Base-by-base conservation (phyloP, 2,888 invertebrate genomes). In the Trichopria drosophilae region DNA sequence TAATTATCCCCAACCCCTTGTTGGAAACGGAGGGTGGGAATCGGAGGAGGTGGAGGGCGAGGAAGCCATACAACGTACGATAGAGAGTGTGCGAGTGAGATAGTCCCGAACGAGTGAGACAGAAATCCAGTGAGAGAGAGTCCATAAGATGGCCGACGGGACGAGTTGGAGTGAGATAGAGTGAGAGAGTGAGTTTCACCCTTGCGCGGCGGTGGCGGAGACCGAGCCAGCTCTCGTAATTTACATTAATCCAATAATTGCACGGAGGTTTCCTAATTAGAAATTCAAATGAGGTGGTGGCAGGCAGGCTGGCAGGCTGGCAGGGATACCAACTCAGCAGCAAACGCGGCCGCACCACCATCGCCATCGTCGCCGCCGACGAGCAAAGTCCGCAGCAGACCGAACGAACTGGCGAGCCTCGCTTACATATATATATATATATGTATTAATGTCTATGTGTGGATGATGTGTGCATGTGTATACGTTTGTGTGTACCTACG, bases 161-260 rank as follows among this genome's bases (percentile, higher is more conserved):
- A 57, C 53, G 59, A 57, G 61, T 53, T 61, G 57, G 59, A 60
- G 55, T 56, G 59, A 60, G 48, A 53, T 59, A 42, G 51, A 53
- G 61, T 52, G 46, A 52, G 63, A 48, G 63, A 61, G 59, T 53
- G 36, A 39, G 43, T 44, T 42, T 31, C 29, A 46, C 45, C 48
- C 48, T 55, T 51, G 45, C 59, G 71, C 72, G 70, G 72, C 66
- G 67, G 68, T 64, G 67, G 72, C 67, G 69, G 72, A 74, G 75
- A 74, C 75, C 74, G 72, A 74, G 74, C 83, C 84, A 84, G 84
- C 83, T 86, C 85, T 85, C 87, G 87, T 88, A 86, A 87, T 87
- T 87, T 87, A 88, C 88, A 88, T 88, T 88, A 88, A 88, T 88
- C 88, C 88, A 88, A 88, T 88, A 88, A 88, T 88, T 88, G 88